A percentile compares a stretch with the other conserved stretches of the same genome.
Evolutionary conservation across 2,113 vertebrate species (phyloP).

Genomic region (Amazona vittata): DNA sequence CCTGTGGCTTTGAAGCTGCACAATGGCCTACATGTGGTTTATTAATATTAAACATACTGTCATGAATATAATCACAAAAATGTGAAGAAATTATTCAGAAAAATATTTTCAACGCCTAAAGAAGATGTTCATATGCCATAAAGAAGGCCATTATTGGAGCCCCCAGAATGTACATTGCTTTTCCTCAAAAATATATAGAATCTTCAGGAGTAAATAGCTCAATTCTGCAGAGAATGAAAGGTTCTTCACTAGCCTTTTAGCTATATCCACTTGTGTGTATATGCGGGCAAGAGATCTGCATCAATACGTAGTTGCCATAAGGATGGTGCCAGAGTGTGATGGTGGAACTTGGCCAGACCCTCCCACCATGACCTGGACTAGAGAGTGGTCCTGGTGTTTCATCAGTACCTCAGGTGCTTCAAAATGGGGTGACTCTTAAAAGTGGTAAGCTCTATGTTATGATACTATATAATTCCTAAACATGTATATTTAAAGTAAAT

Average conservation of each 20-base stretch:
- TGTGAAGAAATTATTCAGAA: neutral
- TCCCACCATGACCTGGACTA: neutral
- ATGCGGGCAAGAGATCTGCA: neutral
- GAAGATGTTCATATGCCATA: neutral
- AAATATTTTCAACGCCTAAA: neutral
- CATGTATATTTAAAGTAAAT: neutral
- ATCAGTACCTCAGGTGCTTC: neutral
- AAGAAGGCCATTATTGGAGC: neutral
- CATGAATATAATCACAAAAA: neutral
- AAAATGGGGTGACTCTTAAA: neutral
- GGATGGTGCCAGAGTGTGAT: neutral
- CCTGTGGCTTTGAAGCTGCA: neutral
- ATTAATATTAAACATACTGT: neutral
- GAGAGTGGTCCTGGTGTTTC: neutral
- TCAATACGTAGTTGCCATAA: neutral
- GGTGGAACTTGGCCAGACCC: neutral
- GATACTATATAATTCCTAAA: neutral
- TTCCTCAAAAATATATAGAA: neutral
- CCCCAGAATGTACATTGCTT: neutral
- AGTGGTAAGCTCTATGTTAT: neutral
- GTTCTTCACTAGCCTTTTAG: neutral
- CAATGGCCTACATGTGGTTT: neutral
- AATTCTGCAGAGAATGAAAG: neutral
- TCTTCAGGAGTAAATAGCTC: neutral
- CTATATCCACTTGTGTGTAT: neutral